Evolutionary conservation across 2,113 vertebrate species (phyloP).

Genomic region (Sialia sialis): DNA sequence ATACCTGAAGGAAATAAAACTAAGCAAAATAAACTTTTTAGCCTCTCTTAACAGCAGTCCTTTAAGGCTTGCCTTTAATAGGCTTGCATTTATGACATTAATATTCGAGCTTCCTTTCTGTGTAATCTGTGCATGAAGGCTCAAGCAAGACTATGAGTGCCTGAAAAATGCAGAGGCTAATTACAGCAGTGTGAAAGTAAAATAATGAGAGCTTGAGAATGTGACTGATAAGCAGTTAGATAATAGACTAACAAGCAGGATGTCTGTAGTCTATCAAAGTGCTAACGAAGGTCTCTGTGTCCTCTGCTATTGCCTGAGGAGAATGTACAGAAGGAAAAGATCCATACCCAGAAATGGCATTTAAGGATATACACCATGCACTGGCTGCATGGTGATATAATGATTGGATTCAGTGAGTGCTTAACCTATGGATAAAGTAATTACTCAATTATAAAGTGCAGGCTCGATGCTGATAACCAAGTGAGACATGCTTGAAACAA

Average conservation of each 20-base stretch:
- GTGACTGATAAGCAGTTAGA: conserved; percentile 53
- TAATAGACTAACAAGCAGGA: conserved; percentile 47
- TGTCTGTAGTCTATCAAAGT: conserved; percentile 42
- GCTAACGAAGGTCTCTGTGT: conserved; percentile 23
- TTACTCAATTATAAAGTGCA: background rate
- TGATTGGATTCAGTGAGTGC: background rate
- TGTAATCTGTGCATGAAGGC: background rate
- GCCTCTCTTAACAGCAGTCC: background rate
- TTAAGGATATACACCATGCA: background rate
- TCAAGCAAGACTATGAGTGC: background rate
- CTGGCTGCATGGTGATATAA: background rate
- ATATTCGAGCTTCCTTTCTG: background rate
- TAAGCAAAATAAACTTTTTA: background rate
- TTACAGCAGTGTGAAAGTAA: conserved; percentile 27
- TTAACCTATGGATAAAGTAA: conserved; percentile 26
- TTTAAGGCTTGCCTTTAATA: background rate
- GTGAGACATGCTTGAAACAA: background rate
- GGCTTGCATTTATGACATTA: background rate
- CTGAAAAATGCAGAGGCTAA: conserved; percentile 25
- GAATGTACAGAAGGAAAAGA: conserved; percentile 2
- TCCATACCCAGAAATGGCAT: background rate
- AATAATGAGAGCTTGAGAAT: conserved; percentile 50
- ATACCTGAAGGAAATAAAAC: background rate
- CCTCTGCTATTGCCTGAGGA: conserved; percentile 20
- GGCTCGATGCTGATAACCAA: background rate